These are phyloP conservation scores for Agraylea sexmaculata DNA, from an alignment of 1,140 invertebrate species.

Conservation along the genomic window DNA sequence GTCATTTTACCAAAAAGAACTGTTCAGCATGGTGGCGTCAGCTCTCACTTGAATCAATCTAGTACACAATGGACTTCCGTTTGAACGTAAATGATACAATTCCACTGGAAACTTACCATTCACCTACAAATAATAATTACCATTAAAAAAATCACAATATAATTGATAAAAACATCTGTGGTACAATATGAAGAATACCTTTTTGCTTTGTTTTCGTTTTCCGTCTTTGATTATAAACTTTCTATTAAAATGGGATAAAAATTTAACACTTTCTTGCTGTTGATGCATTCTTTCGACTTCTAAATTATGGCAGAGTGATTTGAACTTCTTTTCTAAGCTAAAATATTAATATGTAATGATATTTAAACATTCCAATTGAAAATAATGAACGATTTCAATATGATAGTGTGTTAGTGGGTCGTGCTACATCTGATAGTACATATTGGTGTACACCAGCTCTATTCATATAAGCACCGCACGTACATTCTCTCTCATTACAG, in stretches of 20 bases:
- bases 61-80: conserved; percentile 89
- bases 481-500: no score
- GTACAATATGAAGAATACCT: conserved; percentile 25
- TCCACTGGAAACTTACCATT: conserved; percentile 58
- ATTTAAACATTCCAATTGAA: conserved; percentile 8
- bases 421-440: no score
- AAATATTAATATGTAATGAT: conserved; percentile 16
- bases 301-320: conserved; percentile 85
- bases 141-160: background rate
- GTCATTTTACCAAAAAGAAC: conserved; percentile 63
- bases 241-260: conserved; percentile 94
- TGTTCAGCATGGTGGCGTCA: conserved; percentile 69
- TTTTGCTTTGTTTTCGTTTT: conserved; percentile 57
- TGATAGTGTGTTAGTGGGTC: no score
- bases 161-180: background rate
- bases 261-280: conserved; percentile 98
- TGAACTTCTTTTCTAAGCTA: conserved; percentile 95
- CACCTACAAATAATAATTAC: conserved; percentile 12
- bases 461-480: no score
- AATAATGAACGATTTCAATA: no score
- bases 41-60: conserved; percentile 82
- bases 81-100: conserved; percentile 90
- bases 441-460: no score
- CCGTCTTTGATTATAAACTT: conserved; percentile 92
- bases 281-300: conserved; percentile 96